Percentiles rank a stretch among this genome's conserved stretches.
These are phyloP conservation scores for Pangasius krempfi DNA, from an alignment of 2,797 vertebrate genomes.

Conservation along the genomic window DNA sequence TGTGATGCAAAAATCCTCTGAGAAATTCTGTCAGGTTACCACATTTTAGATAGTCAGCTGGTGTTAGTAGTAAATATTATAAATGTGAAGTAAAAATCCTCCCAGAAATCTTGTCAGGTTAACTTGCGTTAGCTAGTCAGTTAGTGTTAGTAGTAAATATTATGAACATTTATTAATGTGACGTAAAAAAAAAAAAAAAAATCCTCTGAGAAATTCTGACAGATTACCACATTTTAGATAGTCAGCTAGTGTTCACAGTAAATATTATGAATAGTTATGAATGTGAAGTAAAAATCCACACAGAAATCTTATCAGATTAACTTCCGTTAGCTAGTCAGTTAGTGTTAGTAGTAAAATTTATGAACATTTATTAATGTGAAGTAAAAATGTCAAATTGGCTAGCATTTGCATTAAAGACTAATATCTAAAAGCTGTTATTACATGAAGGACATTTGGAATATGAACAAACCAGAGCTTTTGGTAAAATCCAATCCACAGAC, in stretches of 20 bases:
- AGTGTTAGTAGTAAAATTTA: background rate
- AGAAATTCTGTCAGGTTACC: background rate
- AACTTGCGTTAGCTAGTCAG: background rate
- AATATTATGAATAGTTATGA: background rate
- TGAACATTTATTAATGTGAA: background rate
- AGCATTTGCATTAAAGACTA: background rate
- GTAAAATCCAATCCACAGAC: background rate
- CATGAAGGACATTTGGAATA: background rate
- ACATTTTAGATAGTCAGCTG: background rate
- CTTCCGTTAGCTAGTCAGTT: background rate
- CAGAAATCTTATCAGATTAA: background rate
- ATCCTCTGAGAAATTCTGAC: background rate
- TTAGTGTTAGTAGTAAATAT: background rate
- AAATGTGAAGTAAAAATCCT: background rate
- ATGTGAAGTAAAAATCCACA: background rate
- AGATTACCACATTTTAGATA: background rate
- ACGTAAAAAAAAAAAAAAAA: background rate
- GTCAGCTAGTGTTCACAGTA: background rate
- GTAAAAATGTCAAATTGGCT: background rate
- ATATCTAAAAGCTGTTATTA: background rate
- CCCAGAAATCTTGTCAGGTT: background rate
- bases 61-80: background rate
- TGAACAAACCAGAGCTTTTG: constrained; percentile 3
- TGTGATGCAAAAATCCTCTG: background rate
- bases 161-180: background rate